Evolutionary conservation across 2,888 invertebrate species (phyloP), one percentile per base, ranked within the genome.

Genomic region (Drosophila glabriapex): DNA sequence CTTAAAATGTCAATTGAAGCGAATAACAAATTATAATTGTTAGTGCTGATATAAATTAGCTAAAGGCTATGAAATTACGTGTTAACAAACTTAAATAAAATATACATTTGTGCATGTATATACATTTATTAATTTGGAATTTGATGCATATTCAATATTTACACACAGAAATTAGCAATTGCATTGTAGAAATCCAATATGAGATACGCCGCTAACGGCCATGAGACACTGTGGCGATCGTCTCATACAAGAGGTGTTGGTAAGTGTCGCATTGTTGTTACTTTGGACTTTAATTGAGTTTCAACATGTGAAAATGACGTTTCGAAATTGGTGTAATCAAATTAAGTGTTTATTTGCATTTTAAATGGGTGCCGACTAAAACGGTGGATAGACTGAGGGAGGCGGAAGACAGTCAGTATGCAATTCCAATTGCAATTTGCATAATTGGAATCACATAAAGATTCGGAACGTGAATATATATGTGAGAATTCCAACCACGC

Each of bases 261-360:
- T 79, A 70, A 79, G 53, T 76, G 67, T 69, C 65, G 49, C 37
- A 74, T 77, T 81, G 82, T 78, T 81, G 82, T 76, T 81, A 82
- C 82, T 83, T 83, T 82, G 82, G 82, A 82, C 82, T 83, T 81
- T 81, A 83, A 69, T 76, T 73, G 55, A 61, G 58, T 78, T 81
- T 80, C 81, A 71, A 76, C 69, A 80, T 81, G 72, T 52, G 61
- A 74, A 78, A 70, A 82, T 82, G 82, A 82, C 82, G 82, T 82
- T 83, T 83, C 67, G 69, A 76, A 81, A 81, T 80, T 79, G 70
- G 52, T 73, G 66, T 79, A 80, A 80, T 80, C 83, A 76, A 79
- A 79, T 82, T 66, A 82, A 76, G 35, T 66, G 66, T 71, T 74
- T 70, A 81, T 81, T 81, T 73, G 78, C 78, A 80, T 81, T 49